phyloP scores from a whole-genome alignment of 2,113 vertebrate species.

The Bos indicus region DNA sequence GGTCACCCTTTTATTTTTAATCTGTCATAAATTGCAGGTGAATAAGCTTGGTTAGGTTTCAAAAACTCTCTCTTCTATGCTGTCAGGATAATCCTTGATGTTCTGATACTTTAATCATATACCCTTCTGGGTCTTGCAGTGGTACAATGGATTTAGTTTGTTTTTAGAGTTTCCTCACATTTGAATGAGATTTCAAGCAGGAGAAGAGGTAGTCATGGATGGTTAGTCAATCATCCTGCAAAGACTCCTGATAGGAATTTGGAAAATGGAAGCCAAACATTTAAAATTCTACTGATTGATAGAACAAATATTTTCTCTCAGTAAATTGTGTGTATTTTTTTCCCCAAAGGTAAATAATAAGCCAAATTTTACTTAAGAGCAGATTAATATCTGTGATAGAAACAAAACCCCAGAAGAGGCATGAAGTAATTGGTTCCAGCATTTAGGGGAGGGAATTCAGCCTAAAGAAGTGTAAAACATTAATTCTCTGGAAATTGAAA shows the following conservation, averaged over 20 bases:
- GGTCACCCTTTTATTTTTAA: background rate
- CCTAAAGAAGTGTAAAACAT: background rate
- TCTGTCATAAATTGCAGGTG: background rate
- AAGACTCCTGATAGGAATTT: background rate
- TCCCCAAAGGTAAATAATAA: background rate
- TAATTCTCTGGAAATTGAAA: background rate
- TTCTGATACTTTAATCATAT: background rate
- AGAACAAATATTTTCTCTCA: background rate
- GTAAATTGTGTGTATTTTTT: background rate
- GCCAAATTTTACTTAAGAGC: background rate
- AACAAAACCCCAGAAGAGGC: background rate
- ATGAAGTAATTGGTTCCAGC: background rate
- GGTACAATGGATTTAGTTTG: background rate
- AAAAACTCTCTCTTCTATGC: background rate
- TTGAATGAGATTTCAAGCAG: background rate
- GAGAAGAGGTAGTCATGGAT: background rate
- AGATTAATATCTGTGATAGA: background rate
- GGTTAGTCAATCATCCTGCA: background rate
- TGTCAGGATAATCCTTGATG: background rate
- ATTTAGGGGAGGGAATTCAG: background rate
- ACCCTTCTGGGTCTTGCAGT: background rate
- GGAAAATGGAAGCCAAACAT: background rate
- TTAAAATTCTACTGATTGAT: background rate
- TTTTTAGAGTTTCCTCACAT: background rate
- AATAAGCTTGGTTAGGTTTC: background rate